Base-by-base conservation (phyloP, 1,140 invertebrate species). In the Lucilia sericata region DNA sequence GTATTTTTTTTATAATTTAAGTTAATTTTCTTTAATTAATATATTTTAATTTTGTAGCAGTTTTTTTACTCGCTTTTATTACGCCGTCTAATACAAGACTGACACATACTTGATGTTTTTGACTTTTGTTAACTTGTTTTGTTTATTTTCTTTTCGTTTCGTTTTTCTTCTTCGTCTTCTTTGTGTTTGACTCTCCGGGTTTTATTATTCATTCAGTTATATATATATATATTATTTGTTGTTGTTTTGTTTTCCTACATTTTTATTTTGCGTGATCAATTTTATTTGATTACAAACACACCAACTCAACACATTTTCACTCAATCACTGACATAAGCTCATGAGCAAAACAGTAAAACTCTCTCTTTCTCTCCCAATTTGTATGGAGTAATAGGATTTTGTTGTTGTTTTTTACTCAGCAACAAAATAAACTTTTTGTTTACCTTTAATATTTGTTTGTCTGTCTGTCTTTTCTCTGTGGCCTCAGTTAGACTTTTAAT, bases 121-220 rank as follows among this genome's bases (percentile, higher is more conserved):
- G 49, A 51, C 47, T 80, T 80, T 80, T 80, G n/a, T 70, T 70
- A 70, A 78, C 34, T 82, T 70, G 25, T 36, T 82, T 65, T 65
- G 42, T 82, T 82, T 36, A 10, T 82, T 82, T 70, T 17, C 12
- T 30, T 60, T 70, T 70, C 21, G 17, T 14, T 80, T 17, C 25
- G 7, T 25, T 82, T 82, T 82, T 82, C 19, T 34, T 78, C 7
- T 49, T 25, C 21, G 76, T 30, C 34, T 80, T 80, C 47, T 19
- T 51, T 76, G 8, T 42, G 8, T 76, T 76, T 80, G n/a, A 42
- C 42, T 42, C 42, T 42, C 42, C 42, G 2, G 42, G 42, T 7
- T 42, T 42, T 42, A 42, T 42, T 42, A 42, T 42, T 42, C 5
- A 42, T 42, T 2, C 25, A 30, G 25, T 42, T 42, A 0, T 42